Evolutionary conservation across 2,113 vertebrate species (phyloP), one percentile per base, ranked within the genome.

Genomic region (Motacilla tschutschensis): DNA sequence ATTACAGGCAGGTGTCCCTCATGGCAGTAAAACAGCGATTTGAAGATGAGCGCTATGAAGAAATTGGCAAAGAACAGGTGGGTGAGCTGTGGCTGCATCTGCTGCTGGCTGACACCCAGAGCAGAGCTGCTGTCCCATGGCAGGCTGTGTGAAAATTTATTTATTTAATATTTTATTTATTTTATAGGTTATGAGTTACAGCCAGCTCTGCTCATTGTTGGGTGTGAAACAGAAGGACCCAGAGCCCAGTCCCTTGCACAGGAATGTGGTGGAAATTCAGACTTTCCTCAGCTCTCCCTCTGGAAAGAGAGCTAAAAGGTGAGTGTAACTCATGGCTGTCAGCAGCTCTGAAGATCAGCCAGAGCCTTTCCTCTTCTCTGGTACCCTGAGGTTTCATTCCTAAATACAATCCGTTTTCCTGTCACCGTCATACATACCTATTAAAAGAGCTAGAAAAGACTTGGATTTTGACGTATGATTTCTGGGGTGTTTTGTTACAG

Each of bases 1-100:
- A 99, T 91, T 98, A 99, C 54, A 96, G 99, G 83, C 98, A 99
- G 10, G 97, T 99, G 40, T 98, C 98, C 54, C 96, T 99, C 55
- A 99, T 98, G 0, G 99, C 99, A 3, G 98, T 99, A 14, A 99
- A 98, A 76, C 99, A 99, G 75, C 96, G 99, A 43, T 99, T 99
- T 86, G 98, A 99, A 92, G 98, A 99, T 48, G 98, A 98, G 33
- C 94, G 95, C 40, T 99, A 98, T 12, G 97, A 98, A 36, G 97
- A 98, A 74, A 98, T 99, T 93, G 98, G 98, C 85, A 98, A 97
- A 90, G 98, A 99, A 38, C 95, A 97, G 97, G 99, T 99, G 76
- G 29, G 89, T 70, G 67, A 79, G 26, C 25, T 60, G 24, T 29
- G 8, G 29, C 33, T 35, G 40, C 40, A 8, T 43, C 60, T 48